Percentiles rank a stretch among this genome's conserved stretches.
Conservation (phyloP, 2,113 vertebrate genomes). For the Alaudala cheleensis region DNA sequence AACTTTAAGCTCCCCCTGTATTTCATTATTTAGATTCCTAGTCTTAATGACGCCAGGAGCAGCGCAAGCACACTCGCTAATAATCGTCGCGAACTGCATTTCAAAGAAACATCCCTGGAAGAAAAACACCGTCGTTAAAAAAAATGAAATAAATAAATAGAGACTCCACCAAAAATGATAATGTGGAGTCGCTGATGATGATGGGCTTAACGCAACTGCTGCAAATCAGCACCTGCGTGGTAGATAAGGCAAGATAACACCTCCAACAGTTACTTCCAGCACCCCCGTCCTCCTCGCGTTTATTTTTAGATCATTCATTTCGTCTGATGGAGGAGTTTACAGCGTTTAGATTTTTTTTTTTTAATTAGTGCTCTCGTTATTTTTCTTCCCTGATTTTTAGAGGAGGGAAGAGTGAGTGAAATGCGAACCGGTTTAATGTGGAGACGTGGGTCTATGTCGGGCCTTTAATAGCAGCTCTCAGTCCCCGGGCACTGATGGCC, state of each 20-base stretch:
- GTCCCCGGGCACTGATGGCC: neutral
- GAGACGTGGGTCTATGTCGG: neutral
- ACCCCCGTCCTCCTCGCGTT: neutral
- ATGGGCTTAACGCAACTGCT: constrained; percentile 50
- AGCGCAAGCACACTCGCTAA: constrained; percentile 55
- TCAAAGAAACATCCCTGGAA: constrained; percentile 68
- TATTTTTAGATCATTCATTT: neutral
- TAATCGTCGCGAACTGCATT: constrained; percentile 63
- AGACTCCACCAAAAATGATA: constrained; percentile 79
- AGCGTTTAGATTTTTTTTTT: neutral
- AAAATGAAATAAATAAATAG: constrained; percentile 30
- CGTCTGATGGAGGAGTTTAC: neutral
- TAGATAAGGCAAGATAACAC: constrained; percentile 49
- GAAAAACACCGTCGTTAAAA: constrained; percentile 48
- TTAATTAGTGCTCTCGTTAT: neutral
- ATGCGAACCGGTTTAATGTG: neutral
- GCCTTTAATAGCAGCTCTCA: neutral
- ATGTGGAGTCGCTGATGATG: constrained; percentile 70
- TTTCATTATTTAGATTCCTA: constrained; percentile 66
- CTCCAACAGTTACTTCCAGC: constrained; percentile 30
- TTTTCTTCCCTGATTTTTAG: neutral
- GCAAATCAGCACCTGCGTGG: constrained; percentile 60
- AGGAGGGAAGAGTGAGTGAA: neutral
- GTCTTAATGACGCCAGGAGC: constrained; percentile 70
- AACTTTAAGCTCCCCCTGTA: constrained; percentile 55